A percentile compares a stretch with the other conserved stretches of the same genome.
These are phyloP conservation scores for Tympanoctomys barrerae DNA, from an alignment of 2,797 vertebrate genomes.

Conservation along the genomic window DNA sequence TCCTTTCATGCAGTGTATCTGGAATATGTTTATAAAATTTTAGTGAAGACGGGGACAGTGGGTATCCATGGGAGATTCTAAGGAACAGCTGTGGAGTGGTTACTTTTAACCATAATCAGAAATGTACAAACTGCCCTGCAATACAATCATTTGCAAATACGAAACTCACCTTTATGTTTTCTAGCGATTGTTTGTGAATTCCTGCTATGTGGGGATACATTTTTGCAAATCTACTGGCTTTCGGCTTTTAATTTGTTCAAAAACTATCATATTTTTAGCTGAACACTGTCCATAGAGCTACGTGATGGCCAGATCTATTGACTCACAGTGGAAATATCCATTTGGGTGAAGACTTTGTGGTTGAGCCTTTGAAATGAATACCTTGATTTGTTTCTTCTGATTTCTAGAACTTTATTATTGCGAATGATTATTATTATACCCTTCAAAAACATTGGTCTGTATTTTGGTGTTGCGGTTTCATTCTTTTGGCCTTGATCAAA, in stretches of 20 bases:
- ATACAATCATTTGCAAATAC: neutral
- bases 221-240: neutral
- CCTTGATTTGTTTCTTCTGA: constrained; percentile 15
- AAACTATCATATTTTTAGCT: neutral
- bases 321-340: neutral
- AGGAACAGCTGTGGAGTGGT: constrained; percentile 58
- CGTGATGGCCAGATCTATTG: neutral
- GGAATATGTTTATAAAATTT: constrained; percentile 78
- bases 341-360: constrained; percentile 5
- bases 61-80: constrained; percentile 72
- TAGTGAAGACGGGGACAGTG: constrained; percentile 69
- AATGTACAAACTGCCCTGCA: constrained; percentile 38
- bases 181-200: neutral
- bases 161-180: neutral
- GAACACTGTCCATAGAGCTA: neutral
- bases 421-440: constrained; percentile 27
- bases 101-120: neutral
- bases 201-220: neutral
- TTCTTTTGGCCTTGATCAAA: constrained; percentile 50
- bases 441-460: constrained; percentile 4
- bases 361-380: constrained; percentile 1
- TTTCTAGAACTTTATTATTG: constrained; percentile 54
- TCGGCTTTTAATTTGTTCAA: neutral
- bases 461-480: constrained; percentile 8
- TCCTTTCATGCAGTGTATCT: constrained; percentile 71